Conservation (phyloP, 2,888 invertebrate species). For the Eucera pruinosa region DNA sequence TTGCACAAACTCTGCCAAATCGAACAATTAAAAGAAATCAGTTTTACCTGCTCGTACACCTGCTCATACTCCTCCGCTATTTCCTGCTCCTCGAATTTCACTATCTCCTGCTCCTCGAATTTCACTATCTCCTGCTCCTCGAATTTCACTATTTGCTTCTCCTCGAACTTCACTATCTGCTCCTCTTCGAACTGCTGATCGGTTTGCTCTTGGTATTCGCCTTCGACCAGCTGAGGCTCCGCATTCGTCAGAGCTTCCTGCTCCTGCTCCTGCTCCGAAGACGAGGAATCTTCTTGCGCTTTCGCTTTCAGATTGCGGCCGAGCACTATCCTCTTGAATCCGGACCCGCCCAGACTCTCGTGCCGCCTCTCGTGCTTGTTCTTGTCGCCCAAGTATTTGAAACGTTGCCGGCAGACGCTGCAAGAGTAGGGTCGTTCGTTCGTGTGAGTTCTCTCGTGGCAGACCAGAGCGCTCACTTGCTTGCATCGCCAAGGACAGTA, state of each 20-base stretch:
- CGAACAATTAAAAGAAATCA: neutral
- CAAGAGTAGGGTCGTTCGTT: conserved; percentile 83
- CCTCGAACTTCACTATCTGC: conserved; percentile 66
- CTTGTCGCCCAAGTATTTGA: conserved; percentile 83
- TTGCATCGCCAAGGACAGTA: conserved; percentile 83
- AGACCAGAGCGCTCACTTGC: conserved; percentile 83
- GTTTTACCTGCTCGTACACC: conserved; percentile 72
- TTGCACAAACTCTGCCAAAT: too few relatives aligned
- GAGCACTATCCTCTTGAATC: conserved; percentile 81
- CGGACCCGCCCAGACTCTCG: conserved; percentile 82
- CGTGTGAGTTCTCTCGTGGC: conserved; percentile 83
- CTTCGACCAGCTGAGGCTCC: conserved; percentile 56
- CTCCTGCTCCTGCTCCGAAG: conserved; percentile 76
- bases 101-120: conserved; percentile 63
- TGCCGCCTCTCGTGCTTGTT: conserved; percentile 83
- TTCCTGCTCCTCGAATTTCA: conserved; percentile 67
- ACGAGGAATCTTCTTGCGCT: conserved; percentile 68
- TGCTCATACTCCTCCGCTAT: conserved; percentile 71
- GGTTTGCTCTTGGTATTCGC: conserved; percentile 65
- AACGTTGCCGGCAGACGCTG: conserved; percentile 81
- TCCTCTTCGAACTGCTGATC: conserved; percentile 60
- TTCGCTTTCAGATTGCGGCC: conserved; percentile 76
- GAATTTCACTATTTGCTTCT: conserved; percentile 65
- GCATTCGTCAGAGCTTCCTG: conserved; percentile 53
- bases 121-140: conserved; percentile 69